Base-by-base conservation (phyloP, 1,140 invertebrate species). In the Aporrectodea caliginosa region DNA sequence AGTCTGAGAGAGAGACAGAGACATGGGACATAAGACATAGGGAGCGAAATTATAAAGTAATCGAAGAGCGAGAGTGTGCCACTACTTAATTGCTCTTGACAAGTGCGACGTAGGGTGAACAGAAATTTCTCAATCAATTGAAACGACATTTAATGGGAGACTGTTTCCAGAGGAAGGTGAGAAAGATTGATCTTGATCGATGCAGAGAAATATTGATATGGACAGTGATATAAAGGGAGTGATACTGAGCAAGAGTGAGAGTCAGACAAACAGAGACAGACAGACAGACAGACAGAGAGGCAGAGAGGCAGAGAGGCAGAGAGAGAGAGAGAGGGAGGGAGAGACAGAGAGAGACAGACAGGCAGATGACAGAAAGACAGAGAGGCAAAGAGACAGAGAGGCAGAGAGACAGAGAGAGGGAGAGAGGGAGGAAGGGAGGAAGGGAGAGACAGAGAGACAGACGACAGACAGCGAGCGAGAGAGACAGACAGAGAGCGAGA, bases 271-370 rank as follows among this genome's bases (percentile, higher is more conserved):
- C 27, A 77, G 35, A 75, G 35, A 43, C 1, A 35, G 12, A 69
- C n/a, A 70, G n/a, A 74, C 34, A 71, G 32, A 43, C 27, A 73
- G 68, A 34, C 35, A 75, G 73, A 73, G 35, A 58, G 70, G 68
- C 72, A 78, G 68, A 35, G 29, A 1, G 27, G 32, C 68, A 69
- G 33, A 75, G 80, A 71, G 16, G 31, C 33, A 81, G 71, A 78
- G 35, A 43, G 77, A 72, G 71, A 77, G 1, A 75, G 69, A 43
- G 22, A 29, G n/a, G n/a, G n/a, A 69, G 58, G 79, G 75, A n/a
- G n/a, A 75, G 80, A 71, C 33, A 81, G 71, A 78, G 35, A 43
- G 77, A 72, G 71, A 77, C 1, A 75, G 69, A 43, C 22, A 29
- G n/a, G n/a, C n/a, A 69, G 58, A 31, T 6, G 30, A 33, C 34